Evolutionary conservation across 2,888 invertebrate genomes (phyloP), one percentile per base, ranked within the genome.

Genomic region (Crematogaster levior): DNA sequence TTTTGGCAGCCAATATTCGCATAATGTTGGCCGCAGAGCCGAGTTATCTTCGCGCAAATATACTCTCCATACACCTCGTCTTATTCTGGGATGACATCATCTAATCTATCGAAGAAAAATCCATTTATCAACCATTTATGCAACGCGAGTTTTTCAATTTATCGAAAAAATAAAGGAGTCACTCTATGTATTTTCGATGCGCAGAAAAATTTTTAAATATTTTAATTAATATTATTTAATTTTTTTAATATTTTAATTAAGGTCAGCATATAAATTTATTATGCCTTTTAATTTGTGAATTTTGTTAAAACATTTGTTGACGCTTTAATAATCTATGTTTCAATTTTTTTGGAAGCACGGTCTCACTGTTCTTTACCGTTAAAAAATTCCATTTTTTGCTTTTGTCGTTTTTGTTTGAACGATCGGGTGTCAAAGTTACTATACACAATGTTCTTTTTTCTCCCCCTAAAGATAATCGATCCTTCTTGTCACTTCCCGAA

Each of bases 1-100:
- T 68, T 68, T 68, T 68, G 77, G 77, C 77, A 77, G 21, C 30
- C 30, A 21, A 56, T 43, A 18, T 56, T 66, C 43, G 27, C 24
- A 34, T 40, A 65, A 65, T 79, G 56, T 68, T 79, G 68, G 75
- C 75, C 40, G 58, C 18, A 37, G 7, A 30, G 34, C 30, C 65
- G 53, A 65, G 46, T 68, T 34, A 21, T 18, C 66, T 24, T 56
- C 30, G 56, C 56, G 24, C 56, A 58, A 79, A 79, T 68, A 53
- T 58, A 34, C 4, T 65, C 15, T 37, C 21, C 27, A n/a, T 30
- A 21, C 27, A 27, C 21, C 53, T 66, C 56, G 43, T 18, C 18
- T 37, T 66, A 56, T 58, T 68, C 58, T 24, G 12, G 12, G 27
- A 34, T 56, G 30, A 43, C 34, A 34, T 68, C 1, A 21, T 24